These are phyloP conservation scores for Nasonia vitripennis DNA, from an alignment of 1,140 invertebrate genomes.

Conservation along the genomic window DNA sequence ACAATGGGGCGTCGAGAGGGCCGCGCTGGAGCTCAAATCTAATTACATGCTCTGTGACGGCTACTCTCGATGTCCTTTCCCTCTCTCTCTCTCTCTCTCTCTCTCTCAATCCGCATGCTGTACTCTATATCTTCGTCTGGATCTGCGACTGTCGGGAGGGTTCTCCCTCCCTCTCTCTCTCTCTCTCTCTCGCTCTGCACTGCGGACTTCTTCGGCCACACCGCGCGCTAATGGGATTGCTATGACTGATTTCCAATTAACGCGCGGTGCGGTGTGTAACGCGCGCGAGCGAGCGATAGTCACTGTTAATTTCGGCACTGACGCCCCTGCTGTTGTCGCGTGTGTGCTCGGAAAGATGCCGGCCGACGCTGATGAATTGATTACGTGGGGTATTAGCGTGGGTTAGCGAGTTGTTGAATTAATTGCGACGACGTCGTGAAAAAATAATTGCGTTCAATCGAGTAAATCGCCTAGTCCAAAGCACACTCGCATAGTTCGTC, in stretches of 20 bases:
- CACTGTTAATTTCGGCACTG: background rate
- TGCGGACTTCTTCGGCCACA: background rate
- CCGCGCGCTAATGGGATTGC: conserved; percentile 14
- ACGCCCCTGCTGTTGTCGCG: too few species aligned
- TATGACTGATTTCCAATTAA: conserved; percentile 32
- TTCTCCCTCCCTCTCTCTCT: conserved; percentile 10
- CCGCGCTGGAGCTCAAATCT: conserved; percentile 65
- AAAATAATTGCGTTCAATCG: too few species aligned
- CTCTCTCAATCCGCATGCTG: background rate
- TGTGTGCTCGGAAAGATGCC: too few species aligned
- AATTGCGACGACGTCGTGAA: too few species aligned
- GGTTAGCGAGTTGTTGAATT: too few species aligned
- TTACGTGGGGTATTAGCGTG: too few species aligned
- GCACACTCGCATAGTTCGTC: too few species aligned
- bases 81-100: conserved; percentile 33
- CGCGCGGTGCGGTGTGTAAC: conserved; percentile 16
- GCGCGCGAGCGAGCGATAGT: conserved; percentile 20
- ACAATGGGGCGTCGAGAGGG: conserved; percentile 50
- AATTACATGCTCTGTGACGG: conserved; percentile 71
- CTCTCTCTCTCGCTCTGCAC: background rate
- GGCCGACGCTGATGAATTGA: too few species aligned
- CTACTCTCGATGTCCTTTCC: conserved; percentile 62
- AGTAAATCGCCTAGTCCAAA: too few species aligned
- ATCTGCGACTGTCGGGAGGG: background rate
- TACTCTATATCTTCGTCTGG: conserved; percentile 8